These are phyloP conservation scores for Eulemur macaco DNA, from an alignment of 2,113 vertebrate genomes.

Conservation along the genomic window DNA sequence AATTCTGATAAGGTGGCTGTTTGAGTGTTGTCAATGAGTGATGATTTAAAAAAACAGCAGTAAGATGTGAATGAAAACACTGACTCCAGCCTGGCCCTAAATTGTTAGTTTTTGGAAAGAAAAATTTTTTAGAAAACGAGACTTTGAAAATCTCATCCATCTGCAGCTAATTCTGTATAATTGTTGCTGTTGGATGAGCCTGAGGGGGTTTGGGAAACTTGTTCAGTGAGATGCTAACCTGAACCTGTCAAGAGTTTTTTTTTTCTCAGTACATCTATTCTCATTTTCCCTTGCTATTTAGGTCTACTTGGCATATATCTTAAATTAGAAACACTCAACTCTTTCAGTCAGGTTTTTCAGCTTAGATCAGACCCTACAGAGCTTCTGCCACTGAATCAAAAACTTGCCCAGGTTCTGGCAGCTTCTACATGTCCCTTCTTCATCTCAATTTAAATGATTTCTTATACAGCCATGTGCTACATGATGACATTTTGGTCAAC, in stretches of 20 bases:
- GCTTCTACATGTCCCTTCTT: neutral
- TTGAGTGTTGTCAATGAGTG: neutral
- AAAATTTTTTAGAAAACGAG: neutral
- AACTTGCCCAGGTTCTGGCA: neutral
- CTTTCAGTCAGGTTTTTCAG: conserved; percentile 55
- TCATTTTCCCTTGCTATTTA: conserved; percentile 24
- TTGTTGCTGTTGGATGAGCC: neutral
- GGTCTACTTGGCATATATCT: conserved; percentile 38
- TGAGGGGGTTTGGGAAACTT: conserved; percentile 10
- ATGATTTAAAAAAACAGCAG: neutral
- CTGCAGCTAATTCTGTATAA: neutral
- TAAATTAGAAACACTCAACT: conserved; percentile 56
- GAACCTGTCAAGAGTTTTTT: conserved; percentile 26
- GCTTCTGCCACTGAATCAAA: neutral
- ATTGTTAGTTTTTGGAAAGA: neutral
- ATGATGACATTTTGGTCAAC: neutral
- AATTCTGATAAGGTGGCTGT: conserved; percentile 41
- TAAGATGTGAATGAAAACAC: neutral
- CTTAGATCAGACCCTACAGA: conserved; percentile 20
- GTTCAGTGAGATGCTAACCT: conserved; percentile 22
- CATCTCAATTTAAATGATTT: neutral
- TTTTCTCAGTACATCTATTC: neutral
- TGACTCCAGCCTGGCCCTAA: neutral
- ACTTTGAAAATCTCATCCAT: neutral
- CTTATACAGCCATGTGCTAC: neutral